phyloP scores from a whole-genome alignment of 2,888 invertebrate species.

The Stomorhina lunata region DNA sequence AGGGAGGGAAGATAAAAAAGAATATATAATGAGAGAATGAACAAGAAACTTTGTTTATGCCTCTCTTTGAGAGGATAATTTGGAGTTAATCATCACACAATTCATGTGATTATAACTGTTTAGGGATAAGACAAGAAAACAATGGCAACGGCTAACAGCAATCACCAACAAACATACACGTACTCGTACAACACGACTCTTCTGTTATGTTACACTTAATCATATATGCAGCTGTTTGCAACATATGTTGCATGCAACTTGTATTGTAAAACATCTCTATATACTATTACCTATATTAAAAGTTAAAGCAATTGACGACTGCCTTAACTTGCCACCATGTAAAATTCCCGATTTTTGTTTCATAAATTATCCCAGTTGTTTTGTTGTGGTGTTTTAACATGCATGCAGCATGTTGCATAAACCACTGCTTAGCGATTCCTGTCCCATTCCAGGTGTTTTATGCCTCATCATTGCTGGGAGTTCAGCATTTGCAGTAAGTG shows the following conservation, averaged over 20 bases:
- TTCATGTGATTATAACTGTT: constrained; percentile 55
- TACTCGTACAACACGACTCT: constrained; percentile 27
- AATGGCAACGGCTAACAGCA: constrained; percentile 8
- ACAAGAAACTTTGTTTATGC: neutral
- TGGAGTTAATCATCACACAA: neutral
- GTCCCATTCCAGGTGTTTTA: constrained; percentile 78
- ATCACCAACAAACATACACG: neutral
- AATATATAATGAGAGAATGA: neutral
- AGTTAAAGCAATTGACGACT: neutral
- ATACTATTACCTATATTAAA: too few relatives aligned
- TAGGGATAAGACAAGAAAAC: constrained; percentile 31
- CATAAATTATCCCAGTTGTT: constrained; percentile 39
- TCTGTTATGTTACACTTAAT: constrained; percentile 49
- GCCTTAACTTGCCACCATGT: neutral
- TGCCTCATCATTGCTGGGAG: constrained; percentile 72
- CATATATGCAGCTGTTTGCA: constrained; percentile 55
- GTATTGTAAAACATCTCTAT: neutral
- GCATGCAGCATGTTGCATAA: constrained; percentile 64
- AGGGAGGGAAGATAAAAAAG: neutral
- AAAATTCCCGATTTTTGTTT: constrained; percentile 3
- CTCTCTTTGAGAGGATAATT: neutral
- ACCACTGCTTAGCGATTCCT: constrained; percentile 56
- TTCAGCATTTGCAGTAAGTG: constrained; percentile 68
- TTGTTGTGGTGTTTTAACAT: constrained; percentile 20
- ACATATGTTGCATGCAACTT: constrained; percentile 66